Evolutionary conservation across 1,140 invertebrate genomes (phyloP).

Genomic region (Drosophila ficusphila): DNA sequence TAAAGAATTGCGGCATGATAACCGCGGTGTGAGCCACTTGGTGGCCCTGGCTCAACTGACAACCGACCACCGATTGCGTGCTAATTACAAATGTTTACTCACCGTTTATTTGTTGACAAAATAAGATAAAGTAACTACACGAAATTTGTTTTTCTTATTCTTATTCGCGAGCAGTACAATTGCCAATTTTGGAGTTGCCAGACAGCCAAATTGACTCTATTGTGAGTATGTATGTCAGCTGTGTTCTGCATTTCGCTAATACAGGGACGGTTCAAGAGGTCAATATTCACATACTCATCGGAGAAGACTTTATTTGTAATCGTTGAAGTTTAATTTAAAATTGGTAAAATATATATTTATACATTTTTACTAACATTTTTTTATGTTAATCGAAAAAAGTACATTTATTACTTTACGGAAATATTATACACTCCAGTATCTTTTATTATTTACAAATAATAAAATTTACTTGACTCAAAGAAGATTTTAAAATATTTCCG

Average conservation of each 20-base stretch:
- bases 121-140: slow-evolving; percentile 71
- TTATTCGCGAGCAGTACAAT: slow-evolving; percentile 29
- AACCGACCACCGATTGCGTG: slow-evolving; percentile 51
- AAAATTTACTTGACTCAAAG: too few species aligned
- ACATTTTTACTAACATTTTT: too few species aligned
- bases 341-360: too few species aligned
- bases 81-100: slow-evolving; percentile 78
- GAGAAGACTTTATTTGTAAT: too few species aligned
- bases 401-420: too few species aligned
- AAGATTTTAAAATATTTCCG: background rate
- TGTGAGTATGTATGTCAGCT: background rate
- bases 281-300: too few species aligned
- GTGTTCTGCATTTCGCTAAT: background rate
- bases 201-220: background rate
- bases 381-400: too few species aligned
- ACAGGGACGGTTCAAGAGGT: too few species aligned
- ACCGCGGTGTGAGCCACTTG: slow-evolving; percentile 47
- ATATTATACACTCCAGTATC: too few species aligned
- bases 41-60: slow-evolving; percentile 51
- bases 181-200: slow-evolving; percentile 8
- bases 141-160: slow-evolving; percentile 56
- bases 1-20: slow-evolving; percentile 65
- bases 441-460: too few species aligned
- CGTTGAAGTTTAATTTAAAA: too few species aligned
- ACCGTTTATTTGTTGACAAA: slow-evolving; percentile 82